Base-by-base conservation (phyloP, 2,888 invertebrate species). In the Pristionchus japonicus region DNA sequence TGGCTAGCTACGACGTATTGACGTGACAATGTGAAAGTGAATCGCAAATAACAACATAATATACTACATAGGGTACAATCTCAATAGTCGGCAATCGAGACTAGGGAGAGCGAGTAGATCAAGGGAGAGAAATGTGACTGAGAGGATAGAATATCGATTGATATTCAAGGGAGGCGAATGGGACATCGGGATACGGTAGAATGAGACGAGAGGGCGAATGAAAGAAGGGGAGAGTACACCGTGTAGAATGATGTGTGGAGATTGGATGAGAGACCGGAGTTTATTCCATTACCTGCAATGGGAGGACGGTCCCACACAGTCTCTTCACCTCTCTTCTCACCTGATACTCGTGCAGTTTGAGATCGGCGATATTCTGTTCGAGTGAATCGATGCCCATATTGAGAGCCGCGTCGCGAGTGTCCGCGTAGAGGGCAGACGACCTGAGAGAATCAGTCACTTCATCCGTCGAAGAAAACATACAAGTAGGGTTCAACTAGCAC, bases 341-440 rank as follows among this genome's bases (percentile, higher is more conserved):
- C 80, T 90, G 89, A 77, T 90, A 93, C 67, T 92, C 90, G 89
- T 93, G 92, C 17, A 93, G 88, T 49, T 91, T 90, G 11, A 93
- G 89, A 20, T 91, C 89, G 34, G 90, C 57, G 47, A 93, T 85
- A 86, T 93, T 93, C 15, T 91, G 90, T 40, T 93, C 92, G 61
- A 94, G 87, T 17, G 89, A 87, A 37, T 92, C 90, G 0, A 92
- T 92, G n/a, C 87, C 88, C 93, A 94, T 91, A 23, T 87, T 88
- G 52, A 90, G 47, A 1, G 92, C 92, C 74, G 92, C 91, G 52
- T 93, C 93, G 11, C 93, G 91, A 37, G 93, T 90, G 86, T 91
- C 91, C 7, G 91, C 84, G 88, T 93, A 94, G 37, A 94, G 90
- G 23, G 91, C 89, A 13, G 93, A 92, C 0, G 94, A 92, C 52